A percentile compares a stretch with the other conserved stretches of the same genome.
Conservation (phyloP, 1,140 invertebrate genomes). For the Saccostrea cuccullata region DNA sequence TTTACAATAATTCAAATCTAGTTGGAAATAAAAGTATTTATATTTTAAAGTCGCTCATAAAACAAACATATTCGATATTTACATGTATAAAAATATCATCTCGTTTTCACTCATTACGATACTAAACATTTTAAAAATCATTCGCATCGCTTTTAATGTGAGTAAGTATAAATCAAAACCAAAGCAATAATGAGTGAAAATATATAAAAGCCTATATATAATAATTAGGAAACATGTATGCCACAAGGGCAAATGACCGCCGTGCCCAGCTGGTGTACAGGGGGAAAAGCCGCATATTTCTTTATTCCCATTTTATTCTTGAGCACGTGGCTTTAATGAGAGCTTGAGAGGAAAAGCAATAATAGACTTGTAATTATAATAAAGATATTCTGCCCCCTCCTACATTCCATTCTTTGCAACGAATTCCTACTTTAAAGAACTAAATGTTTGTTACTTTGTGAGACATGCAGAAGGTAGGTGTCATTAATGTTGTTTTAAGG, state of each 20-base stretch:
- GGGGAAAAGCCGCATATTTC: background rate
- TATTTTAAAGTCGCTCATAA: too few species aligned
- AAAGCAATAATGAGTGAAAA: background rate
- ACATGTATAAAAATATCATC: too few species aligned
- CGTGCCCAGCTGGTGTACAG: background rate
- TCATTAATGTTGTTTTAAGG: background rate
- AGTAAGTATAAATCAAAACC: too few species aligned
- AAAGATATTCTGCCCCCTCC: background rate
- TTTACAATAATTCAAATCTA: too few species aligned
- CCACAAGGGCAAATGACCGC: constrained; percentile 3
- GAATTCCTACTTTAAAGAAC: background rate
- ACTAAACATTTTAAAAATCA: too few species aligned
- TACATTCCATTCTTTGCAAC: constrained; percentile 14
- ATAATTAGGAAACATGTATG: background rate
- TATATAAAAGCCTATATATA: too few species aligned
- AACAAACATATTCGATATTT: too few species aligned
- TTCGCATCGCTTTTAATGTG: too few species aligned
- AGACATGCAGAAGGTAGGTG: background rate
- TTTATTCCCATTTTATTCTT: constrained; percentile 26
- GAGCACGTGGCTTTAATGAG: constrained; percentile 25
- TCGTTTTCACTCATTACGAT: too few species aligned
- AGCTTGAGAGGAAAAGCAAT: constrained; percentile 3
- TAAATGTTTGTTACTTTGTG: background rate
- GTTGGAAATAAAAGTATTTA: too few species aligned
- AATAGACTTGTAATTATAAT: background rate